These are phyloP conservation scores for Macropus fuliginosus DNA, from an alignment of 2,797 vertebrate genomes.

Conservation along the genomic window DNA sequence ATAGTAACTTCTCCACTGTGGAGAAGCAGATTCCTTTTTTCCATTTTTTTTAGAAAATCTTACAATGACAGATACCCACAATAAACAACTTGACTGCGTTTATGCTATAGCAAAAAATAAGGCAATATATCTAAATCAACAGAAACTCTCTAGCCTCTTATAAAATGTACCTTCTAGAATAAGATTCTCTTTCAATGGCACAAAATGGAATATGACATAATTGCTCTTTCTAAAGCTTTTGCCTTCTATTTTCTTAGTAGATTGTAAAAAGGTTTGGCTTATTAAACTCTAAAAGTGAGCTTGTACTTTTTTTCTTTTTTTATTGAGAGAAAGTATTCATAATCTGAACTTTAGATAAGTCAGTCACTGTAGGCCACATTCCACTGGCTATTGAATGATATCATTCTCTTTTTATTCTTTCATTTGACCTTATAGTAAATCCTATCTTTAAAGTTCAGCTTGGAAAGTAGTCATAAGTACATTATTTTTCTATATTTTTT, in stretches of 20 bases:
- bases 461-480: neutral
- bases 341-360: neutral
- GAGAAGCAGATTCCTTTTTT: neutral
- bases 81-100: neutral
- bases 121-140: neutral
- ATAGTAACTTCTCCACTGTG: neutral
- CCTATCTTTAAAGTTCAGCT: neutral
- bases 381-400: neutral
- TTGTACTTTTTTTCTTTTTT: neutral
- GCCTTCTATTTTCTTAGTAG: neutral
- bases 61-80: constrained; percentile 1
- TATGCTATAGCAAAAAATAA: neutral
- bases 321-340: neutral
- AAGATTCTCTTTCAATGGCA: neutral
- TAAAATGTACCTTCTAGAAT: neutral
- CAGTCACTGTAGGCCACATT: neutral
- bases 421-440: neutral
- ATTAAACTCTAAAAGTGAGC: neutral
- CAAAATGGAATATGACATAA: neutral
- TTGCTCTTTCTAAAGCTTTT: neutral
- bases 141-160: neutral
- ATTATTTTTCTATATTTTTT: neutral
- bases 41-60: constrained; percentile 18
- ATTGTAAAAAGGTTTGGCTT: neutral
- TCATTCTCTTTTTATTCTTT: neutral